These are phyloP conservation scores for Macrocentrus cingulum DNA, from an alignment of 1,140 invertebrate species.

Conservation along the genomic window DNA sequence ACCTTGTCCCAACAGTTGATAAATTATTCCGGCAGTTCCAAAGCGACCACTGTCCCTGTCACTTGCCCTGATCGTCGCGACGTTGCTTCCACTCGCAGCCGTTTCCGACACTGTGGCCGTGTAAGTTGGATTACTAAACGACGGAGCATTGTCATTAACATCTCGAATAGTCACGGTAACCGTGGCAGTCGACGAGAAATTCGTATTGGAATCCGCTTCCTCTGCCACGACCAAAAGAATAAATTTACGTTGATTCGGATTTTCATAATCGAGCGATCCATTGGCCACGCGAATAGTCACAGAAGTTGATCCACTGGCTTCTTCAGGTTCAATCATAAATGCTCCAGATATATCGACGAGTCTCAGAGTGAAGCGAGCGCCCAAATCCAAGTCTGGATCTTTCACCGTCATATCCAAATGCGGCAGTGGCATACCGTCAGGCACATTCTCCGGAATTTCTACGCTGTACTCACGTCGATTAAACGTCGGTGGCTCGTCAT, in stretches of 20 bases:
- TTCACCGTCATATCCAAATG: slow-evolving; percentile 83
- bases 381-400: slow-evolving; percentile 83
- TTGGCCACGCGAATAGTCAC: slow-evolving; percentile 81
- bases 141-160: slow-evolving; percentile 88
- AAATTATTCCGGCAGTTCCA: slow-evolving; percentile 79
- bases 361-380: slow-evolving; percentile 76
- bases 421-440: slow-evolving; percentile 77
- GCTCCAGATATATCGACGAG: slow-evolving; percentile 78
- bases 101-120: slow-evolving; percentile 73
- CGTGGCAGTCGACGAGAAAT: slow-evolving; percentile 81
- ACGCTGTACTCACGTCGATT: slow-evolving; percentile 80
- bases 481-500: slow-evolving; percentile 88
- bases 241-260: slow-evolving; percentile 90
- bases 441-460: slow-evolving; percentile 79
- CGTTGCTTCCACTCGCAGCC: slow-evolving; percentile 68
- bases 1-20: slow-evolving; percentile 81
- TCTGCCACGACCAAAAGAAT: slow-evolving; percentile 83
- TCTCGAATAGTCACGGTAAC: slow-evolving; percentile 82
- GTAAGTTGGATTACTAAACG: slow-evolving; percentile 76
- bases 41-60: slow-evolving; percentile 77
- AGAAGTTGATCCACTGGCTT: slow-evolving; percentile 76
- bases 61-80: slow-evolving; percentile 76
- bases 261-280: slow-evolving; percentile 83
- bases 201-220: slow-evolving; percentile 74
- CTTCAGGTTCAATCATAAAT: slow-evolving; percentile 80